Conservation (phyloP, 2,113 vertebrate genomes). For the Chitala chitala region DNA sequence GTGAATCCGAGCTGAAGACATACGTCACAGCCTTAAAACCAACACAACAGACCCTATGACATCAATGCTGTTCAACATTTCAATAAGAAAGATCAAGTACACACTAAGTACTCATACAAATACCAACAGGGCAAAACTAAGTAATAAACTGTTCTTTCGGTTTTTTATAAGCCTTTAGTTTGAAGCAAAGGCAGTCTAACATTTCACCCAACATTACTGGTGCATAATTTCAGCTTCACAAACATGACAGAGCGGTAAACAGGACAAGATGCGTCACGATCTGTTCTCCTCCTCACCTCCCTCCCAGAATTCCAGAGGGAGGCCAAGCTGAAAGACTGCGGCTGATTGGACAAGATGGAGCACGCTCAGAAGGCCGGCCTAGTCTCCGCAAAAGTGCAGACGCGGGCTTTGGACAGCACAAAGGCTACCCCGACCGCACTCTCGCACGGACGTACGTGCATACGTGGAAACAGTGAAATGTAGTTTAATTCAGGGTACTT, state of each 20-base stretch:
- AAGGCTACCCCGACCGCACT: too few species aligned
- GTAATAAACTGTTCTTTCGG: background rate
- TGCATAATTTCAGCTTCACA: background rate
- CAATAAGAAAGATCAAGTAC: too few species aligned
- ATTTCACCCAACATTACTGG: background rate
- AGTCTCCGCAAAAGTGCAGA: background rate
- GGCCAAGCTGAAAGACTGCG: background rate
- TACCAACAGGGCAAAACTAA: background rate
- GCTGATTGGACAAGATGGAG: constrained; percentile 14
- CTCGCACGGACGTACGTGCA: constrained; percentile 22
- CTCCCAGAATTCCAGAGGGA: background rate
- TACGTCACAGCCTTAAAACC: too few species aligned
- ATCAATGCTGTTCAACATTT: too few species aligned
- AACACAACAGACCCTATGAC: too few species aligned
- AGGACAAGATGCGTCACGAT: background rate
- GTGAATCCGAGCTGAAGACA: too few species aligned
- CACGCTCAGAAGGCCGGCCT: constrained; percentile 27
- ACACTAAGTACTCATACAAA: too few species aligned
- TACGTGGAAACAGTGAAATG: background rate
- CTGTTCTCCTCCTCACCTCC: background rate
- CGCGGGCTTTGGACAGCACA: background rate
- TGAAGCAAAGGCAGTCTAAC: background rate
- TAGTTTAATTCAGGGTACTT: too few species aligned
- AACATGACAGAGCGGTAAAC: background rate
- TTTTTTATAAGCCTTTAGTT: background rate